Conservation (phyloP, 2,888 invertebrate species). For the Palloptera scutellata region DNA sequence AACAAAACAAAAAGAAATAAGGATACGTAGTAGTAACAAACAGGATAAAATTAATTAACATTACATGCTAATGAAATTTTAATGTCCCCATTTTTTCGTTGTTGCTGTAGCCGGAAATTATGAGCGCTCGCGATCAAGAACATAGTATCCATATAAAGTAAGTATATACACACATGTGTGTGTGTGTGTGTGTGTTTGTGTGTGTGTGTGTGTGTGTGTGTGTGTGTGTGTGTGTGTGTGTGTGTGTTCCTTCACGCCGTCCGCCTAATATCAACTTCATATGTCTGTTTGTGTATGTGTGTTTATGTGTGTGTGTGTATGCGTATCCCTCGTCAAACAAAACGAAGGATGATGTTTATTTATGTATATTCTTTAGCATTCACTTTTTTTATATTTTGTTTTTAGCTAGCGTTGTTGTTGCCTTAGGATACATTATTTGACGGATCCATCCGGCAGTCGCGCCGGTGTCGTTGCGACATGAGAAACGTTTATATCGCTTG, state of each 20-base stretch:
- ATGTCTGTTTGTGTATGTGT: neutral
- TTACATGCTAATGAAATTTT: slow-evolving; percentile 53
- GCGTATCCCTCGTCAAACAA: too few relatives aligned
- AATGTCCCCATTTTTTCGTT: slow-evolving; percentile 39
- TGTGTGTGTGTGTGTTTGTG: neutral
- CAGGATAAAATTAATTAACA: slow-evolving; percentile 51
- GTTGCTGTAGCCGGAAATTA: slow-evolving; percentile 22
- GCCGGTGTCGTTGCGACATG: too few relatives aligned
- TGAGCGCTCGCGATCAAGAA: slow-evolving; percentile 14
- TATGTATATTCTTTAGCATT: too few relatives aligned
- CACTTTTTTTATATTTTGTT: too few relatives aligned
- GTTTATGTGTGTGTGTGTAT: neutral
- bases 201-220: neutral
- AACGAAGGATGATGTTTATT: too few relatives aligned
- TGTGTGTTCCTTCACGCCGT: neutral
- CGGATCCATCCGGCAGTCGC: too few relatives aligned
- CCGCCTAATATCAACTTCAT: too few relatives aligned
- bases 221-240: neutral
- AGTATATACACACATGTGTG: neutral
- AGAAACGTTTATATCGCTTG: too few relatives aligned
- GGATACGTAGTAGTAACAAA: slow-evolving; percentile 18
- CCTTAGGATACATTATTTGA: too few relatives aligned
- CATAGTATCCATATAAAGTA: slow-evolving; percentile 14
- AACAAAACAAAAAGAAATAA: neutral
- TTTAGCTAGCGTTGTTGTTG: too few relatives aligned